Evolutionary conservation across 2,113 vertebrate species (phyloP).

Genomic region (Phaetusa simplex): DNA sequence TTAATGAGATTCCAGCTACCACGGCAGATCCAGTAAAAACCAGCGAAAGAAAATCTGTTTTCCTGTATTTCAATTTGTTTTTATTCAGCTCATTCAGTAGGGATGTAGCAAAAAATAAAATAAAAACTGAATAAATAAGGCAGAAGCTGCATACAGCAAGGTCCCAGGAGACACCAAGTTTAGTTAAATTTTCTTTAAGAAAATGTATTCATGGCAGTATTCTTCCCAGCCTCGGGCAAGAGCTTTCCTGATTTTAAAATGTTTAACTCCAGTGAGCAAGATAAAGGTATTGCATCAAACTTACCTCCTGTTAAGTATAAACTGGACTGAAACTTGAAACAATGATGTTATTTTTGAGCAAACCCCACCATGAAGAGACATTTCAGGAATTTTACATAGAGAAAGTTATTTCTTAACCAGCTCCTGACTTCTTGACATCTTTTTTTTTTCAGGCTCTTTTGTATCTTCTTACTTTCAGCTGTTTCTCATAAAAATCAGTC

Average conservation of each 20-base stretch:
- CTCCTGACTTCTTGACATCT: not conserved
- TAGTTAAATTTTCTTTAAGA: constrained; percentile 36
- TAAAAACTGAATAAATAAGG: constrained; percentile 29
- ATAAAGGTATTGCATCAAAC: not conserved
- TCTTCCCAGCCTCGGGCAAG: not conserved
- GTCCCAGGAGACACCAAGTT: not conserved
- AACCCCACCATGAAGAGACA: not conserved
- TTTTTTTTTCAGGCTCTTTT: not conserved
- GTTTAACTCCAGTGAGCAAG: not conserved
- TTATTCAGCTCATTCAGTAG: not conserved
- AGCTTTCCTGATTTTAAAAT: not conserved
- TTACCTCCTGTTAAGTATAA: not conserved
- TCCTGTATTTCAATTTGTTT: not conserved
- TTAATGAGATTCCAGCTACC: not conserved
- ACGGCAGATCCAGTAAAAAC: not conserved
- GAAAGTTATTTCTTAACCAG: not conserved
- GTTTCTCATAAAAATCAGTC: not conserved
- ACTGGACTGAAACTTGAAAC: not conserved
- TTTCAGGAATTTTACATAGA: not conserved
- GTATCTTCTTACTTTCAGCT: not conserved
- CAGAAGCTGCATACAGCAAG: not conserved
- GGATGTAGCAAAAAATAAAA: not conserved
- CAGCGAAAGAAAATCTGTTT: not conserved
- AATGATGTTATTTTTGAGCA: not conserved
- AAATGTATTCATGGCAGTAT: not conserved